These are phyloP conservation scores for Sitobion miscanthi DNA, from an alignment of 1,140 invertebrate genomes.

Conservation along the genomic window DNA sequence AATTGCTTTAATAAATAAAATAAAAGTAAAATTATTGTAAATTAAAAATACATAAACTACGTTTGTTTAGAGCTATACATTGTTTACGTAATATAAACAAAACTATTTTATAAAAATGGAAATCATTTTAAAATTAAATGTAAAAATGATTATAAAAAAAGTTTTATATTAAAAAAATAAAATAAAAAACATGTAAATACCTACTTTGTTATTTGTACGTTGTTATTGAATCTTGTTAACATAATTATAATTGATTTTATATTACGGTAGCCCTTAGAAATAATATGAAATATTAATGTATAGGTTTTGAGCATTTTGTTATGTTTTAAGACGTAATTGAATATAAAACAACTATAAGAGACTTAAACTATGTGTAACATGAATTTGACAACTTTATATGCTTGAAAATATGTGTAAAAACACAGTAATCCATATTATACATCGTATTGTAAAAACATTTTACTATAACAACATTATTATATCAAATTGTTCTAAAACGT, in stretches of 20 bases:
- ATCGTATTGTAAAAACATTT: background rate
- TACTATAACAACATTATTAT: conserved; percentile 8
- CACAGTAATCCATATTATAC: conserved; percentile 25
- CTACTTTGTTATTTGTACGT: conserved; percentile 57
- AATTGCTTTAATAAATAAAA: conserved; percentile 53
- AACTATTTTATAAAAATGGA: conserved; percentile 48
- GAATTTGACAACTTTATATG: conserved; percentile 9
- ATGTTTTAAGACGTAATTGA: background rate
- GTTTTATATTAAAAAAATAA: conserved; percentile 51
- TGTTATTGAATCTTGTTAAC: conserved; percentile 57
- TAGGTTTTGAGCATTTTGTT: conserved; percentile 42
- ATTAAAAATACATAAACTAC: conserved; percentile 42
- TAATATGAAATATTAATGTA: conserved; percentile 38
- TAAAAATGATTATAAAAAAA: conserved; percentile 42
- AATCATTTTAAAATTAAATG: conserved; percentile 36
- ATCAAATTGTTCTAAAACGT: conserved; percentile 7
- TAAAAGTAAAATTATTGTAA: conserved; percentile 49
- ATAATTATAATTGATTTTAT: conserved; percentile 57
- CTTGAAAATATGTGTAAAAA: conserved; percentile 20
- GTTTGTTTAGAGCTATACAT: conserved; percentile 44
- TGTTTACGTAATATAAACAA: conserved; percentile 45
- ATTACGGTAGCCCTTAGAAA: conserved; percentile 37
- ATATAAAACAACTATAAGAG: conserved; percentile 12
- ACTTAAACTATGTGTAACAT: conserved; percentile 15
- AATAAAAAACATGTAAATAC: conserved; percentile 52